phyloP scores from a whole-genome alignment of 2,888 invertebrate genomes.

The Copidosoma aretas region DNA sequence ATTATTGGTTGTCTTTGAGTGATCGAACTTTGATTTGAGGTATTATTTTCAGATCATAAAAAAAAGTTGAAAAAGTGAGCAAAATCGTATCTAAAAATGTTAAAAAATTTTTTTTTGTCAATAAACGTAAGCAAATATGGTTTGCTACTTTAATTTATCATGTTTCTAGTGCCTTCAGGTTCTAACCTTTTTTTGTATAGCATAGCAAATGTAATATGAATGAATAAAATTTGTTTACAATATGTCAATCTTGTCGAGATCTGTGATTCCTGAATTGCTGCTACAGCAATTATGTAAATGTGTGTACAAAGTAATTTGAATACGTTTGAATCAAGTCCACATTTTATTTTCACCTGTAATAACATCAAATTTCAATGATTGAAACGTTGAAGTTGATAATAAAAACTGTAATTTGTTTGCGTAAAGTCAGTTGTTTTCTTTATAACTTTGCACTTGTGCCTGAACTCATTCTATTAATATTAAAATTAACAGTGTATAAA shows the following conservation, averaged over 20 bases:
- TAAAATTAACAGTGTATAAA: slow-evolving; percentile 48
- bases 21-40: slow-evolving; percentile 28
- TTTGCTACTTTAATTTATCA: background rate
- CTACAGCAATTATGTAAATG: slow-evolving; percentile 30
- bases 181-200: slow-evolving; percentile 17
- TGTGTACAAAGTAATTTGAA: slow-evolving; percentile 35
- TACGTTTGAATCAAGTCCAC: slow-evolving; percentile 3
- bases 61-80: slow-evolving; percentile 6
- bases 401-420: slow-evolving; percentile 10
- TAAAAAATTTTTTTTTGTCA: background rate
- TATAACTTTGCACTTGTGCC: slow-evolving; percentile 42
- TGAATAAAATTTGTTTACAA: slow-evolving; percentile 22
- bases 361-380: background rate
- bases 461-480: slow-evolving; percentile 23
- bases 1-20: background rate
- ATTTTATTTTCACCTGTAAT: background rate
- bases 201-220: slow-evolving; percentile 27
- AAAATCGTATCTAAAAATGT: slow-evolving; percentile 8
- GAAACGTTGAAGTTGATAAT: slow-evolving; percentile 3
- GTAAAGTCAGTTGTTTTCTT: slow-evolving; percentile 8
- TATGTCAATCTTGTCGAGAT: slow-evolving; percentile 34
- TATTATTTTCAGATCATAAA: slow-evolving; percentile 11
- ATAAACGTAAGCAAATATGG: background rate
- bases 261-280: slow-evolving; percentile 39
- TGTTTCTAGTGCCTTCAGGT: slow-evolving; percentile 23